Evolutionary conservation across 2,113 vertebrate genomes (phyloP), one percentile per base, ranked within the genome.

Genomic region (Phalacrocorax pelagicus): DNA sequence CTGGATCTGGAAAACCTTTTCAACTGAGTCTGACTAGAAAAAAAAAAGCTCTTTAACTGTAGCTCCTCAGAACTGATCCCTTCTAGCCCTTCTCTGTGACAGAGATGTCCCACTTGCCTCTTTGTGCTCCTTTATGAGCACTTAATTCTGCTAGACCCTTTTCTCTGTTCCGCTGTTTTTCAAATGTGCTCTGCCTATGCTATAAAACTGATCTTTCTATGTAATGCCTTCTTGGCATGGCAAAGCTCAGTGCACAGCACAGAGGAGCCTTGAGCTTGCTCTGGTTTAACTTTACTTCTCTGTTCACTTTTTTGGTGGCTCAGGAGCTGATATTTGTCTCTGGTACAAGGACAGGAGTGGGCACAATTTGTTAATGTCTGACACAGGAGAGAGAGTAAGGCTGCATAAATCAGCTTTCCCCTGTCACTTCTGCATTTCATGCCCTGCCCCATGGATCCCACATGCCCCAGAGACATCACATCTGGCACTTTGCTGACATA

Each of bases 291-390:
- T 82, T 81, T 17, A 15, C 11, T 51, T 40, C 27, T 12, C 84
- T 3, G 5, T 58, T 70, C 26, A 8, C 12, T 66, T 16, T 49
- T 95, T 88, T 59, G 62, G 61, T 63, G 73, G 47, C 27, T 83
- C 61, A 23, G 55, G 34, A 58, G 27, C 83, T 97, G 93, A 17
- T 74, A 12, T 96, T 95, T 95, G 47, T 95, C 88, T 95, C 69
- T 66, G 46, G 63, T 91, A 86, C 46, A 63, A 86, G 36, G 21
- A 32, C 61, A 84, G 59, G 49, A 75, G 40, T 57, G 11, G 75
- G 15, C 13, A 59, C 19, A 70, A 8, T 58, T 49, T 65, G 11
- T 15, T 79, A 27, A 57, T 44, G 11, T 32, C 86, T 66, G n/a
- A 42, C 0, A 4, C 5, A 16, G 47, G 4, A 78, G 36, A 95